Evolutionary conservation across 2,888 invertebrate species (phyloP), one percentile per base, ranked within the genome.

Genomic region (Lithophane socia): DNA sequence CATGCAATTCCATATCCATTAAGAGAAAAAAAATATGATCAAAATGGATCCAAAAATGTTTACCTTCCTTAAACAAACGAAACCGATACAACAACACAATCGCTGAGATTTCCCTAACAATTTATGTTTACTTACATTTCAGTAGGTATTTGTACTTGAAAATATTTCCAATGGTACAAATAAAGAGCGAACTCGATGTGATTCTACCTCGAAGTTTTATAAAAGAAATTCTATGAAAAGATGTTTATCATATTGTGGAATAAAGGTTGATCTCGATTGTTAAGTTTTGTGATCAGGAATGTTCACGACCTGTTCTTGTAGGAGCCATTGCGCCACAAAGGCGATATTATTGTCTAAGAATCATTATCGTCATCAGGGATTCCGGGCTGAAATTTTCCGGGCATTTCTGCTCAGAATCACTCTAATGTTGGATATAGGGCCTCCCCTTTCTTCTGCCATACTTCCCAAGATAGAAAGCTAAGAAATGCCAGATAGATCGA

Each of bases 41-140:
- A 67, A 68, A 82, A 82, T 74, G 67, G 47, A 82, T 68, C 60
- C 73, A 71, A 74, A 76, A 68, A 78, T 82, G 64, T 82, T 82
- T 82, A 71, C 70, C 24, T 64, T 68, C 42, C 60, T 44, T 64
- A 49, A 68, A 73, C 79, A 82, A 82, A 74, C 73, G 47, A 3
- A 66, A 56, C 73, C 63, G 77, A 52, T 73, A 76, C 56, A 73
- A 29, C 54, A 73, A 82, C 68, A 54, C 29, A 42, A 76, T 63
- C 52, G 49, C 52, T 4, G 52, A 60, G 29, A 64, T 78, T 64
- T 71, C 52, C 52, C 60, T 64, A 61, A 44, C 66, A 71, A 77
- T 54, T 58, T 70, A 42, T 82, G 72, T 81, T 82, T 81, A 65
- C 54, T 77, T 68, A 60, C 18, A 65, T 60, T 73, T 56, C 72